phyloP scores from a whole-genome alignment of 2,113 vertebrate species.

The Pseudonaja textilis region DNA sequence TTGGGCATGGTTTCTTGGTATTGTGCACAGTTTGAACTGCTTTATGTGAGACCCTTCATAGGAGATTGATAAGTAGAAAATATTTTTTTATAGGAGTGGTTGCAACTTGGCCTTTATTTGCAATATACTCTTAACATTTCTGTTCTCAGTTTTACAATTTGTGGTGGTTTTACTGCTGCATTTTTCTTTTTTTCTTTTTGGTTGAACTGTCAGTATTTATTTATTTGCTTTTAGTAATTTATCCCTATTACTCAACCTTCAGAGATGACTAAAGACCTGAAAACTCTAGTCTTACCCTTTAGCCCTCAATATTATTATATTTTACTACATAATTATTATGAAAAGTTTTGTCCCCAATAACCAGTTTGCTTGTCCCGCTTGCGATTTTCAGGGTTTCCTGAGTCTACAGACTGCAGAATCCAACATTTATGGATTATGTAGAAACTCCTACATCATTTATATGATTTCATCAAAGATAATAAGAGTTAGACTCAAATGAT shows the following conservation, averaged over 20 bases:
- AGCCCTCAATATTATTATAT: background rate
- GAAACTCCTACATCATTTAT: fast-evolving
- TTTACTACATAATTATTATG: background rate
- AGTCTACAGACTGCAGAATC: background rate
- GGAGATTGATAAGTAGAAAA: background rate
- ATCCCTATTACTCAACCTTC: background rate
- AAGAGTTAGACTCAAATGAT: background rate
- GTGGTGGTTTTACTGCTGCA: background rate
- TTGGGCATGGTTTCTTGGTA: background rate
- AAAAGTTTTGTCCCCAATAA: background rate
- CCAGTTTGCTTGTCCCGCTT: background rate
- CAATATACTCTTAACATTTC: background rate
- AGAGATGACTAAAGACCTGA: background rate
- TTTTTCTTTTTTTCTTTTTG: background rate
- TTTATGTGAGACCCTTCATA: background rate
- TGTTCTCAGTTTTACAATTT: background rate
- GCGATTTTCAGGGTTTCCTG: background rate
- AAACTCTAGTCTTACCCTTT: background rate
- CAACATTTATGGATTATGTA: background rate
- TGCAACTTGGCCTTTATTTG: background rate
- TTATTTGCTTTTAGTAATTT: background rate
- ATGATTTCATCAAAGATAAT: background rate
- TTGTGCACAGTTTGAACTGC: background rate
- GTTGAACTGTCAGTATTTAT: background rate
- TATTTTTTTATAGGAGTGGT: background rate